Percentiles rank a stretch among this genome's conserved stretches.
Conservation (phyloP, 2,797 vertebrate genomes). For the Melanotaenia parkinsoni region DNA sequence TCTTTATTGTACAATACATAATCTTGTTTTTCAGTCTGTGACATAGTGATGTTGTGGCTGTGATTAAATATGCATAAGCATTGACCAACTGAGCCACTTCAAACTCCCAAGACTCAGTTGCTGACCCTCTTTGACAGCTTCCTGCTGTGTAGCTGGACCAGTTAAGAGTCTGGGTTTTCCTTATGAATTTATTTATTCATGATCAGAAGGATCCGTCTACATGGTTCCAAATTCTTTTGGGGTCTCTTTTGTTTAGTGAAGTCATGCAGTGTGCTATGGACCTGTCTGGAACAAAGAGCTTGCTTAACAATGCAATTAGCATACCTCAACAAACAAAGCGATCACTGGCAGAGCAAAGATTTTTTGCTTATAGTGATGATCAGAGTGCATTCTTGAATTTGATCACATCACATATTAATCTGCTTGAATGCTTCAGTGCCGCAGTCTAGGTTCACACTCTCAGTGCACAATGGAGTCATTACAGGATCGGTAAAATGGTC, state of each 20-base stretch:
- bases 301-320: constrained; percentile 22
- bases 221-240: constrained; percentile 25
- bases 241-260: constrained; percentile 35
- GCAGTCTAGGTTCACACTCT: not conserved
- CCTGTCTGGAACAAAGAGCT: constrained; percentile 40
- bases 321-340: constrained; percentile 19
- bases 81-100: constrained; percentile 30
- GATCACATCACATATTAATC: not conserved
- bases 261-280: constrained; percentile 2
- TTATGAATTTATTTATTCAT: constrained; percentile 55
- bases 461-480: not conserved
- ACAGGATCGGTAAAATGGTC: not conserved
- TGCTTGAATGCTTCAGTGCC: not conserved
- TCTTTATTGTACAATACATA: not conserved
- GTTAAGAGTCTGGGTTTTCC: constrained; percentile 19
- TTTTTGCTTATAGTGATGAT: constrained; percentile 14
- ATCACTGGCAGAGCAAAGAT: constrained; percentile 15
- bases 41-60: constrained; percentile 1
- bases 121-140: constrained; percentile 2
- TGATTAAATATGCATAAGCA: constrained; percentile 27
- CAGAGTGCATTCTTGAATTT: not conserved
- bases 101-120: constrained; percentile 10
- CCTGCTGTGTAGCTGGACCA: constrained; percentile 35
- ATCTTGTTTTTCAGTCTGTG: constrained; percentile 4
- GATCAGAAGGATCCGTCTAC: not conserved